Evolutionary conservation across 1,140 invertebrate genomes (phyloP), one percentile per base, ranked within the genome.

Genomic region (Caenorhabditis elegans): DNA sequence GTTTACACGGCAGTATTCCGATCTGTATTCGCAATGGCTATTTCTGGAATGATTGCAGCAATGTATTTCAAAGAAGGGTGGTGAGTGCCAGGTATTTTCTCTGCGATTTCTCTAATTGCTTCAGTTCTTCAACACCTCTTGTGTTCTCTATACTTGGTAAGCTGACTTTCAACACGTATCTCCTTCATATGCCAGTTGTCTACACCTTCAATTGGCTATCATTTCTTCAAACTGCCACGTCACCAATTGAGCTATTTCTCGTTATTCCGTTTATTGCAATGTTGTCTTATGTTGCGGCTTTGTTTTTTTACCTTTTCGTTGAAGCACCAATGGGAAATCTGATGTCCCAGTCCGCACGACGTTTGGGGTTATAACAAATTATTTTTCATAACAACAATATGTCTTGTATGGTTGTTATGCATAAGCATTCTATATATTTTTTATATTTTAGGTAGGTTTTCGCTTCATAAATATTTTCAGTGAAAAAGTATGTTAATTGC

Each of bases 1-100:
- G 39, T 89, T 15, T 89, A 89, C 86, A 90, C 88, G 13, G 88
- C 88, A 2, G 60, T 78, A 8, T 89, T 89, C 83, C 82, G 88
- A 51, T 87, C 87, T 1, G 48, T 86, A 13, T 89, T 89, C 85
- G 86, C 88, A 8, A 17, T 70, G 24, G 86, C 78, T n/a, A 80
- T 90, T 46, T 43, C 79, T 76, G 75, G 60, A 28, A 84, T 89
- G 80, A 82, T 89, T 24, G 24, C 80, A 17, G 83, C 80, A 19
- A 78, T 88, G 15, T 86, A 70, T 43, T 89, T 80, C 70, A 49
- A 49, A 60, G 39, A 53, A 65, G 39, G 82, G n/a, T 36, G 70
- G 79, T 83, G 60, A 76, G 81, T 78, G 28, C n/a, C n/a, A n/a
- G n/a, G n/a, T 34, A 77, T 53, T 55, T 34, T 22, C 36, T 76